phyloP scores from a whole-genome alignment of 1,140 invertebrate species.

The Nautilus pompilius region DNA sequence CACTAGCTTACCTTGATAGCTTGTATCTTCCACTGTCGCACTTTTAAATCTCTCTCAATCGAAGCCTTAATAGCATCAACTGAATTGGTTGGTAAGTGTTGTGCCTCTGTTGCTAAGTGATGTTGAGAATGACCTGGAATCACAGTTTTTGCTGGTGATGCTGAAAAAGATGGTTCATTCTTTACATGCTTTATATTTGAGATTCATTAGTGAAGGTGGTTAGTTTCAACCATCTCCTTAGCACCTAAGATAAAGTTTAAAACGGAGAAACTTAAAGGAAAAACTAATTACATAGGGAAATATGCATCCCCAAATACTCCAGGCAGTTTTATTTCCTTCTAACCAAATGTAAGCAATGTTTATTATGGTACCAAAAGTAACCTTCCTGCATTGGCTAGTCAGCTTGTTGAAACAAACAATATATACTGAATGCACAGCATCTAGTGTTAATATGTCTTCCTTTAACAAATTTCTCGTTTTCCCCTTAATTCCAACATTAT shows the following conservation, averaged over 20 bases:
- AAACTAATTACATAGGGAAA: not conserved
- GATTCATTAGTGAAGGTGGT: not conserved
- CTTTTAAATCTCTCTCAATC: constrained; percentile 40
- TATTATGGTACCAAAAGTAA: too few relatives aligned
- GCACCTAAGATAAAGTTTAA: not conserved
- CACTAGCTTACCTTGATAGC: constrained; percentile 38
- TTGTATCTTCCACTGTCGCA: constrained; percentile 47
- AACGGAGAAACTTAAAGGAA: not conserved
- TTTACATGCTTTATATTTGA: not conserved
- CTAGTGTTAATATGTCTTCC: too few relatives aligned
- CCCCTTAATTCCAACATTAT: too few relatives aligned
- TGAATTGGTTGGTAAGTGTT: constrained; percentile 24
- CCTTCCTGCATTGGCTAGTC: too few relatives aligned
- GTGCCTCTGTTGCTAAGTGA: constrained; percentile 3
- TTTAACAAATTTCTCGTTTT: too few relatives aligned
- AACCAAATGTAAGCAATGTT: too few relatives aligned
- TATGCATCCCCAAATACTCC: too few relatives aligned
- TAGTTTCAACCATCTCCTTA: not conserved
- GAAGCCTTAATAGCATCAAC: constrained; percentile 35
- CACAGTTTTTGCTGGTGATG: not conserved
- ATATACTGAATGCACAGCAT: too few relatives aligned
- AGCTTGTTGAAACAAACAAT: too few relatives aligned
- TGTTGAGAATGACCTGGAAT: too few relatives aligned
- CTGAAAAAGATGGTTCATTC: not conserved
- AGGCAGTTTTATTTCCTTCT: too few relatives aligned